A percentile compares a stretch with the other conserved stretches of the same genome.
Evolutionary conservation across 2,113 vertebrate genomes (phyloP).

Genomic region (Naja naja): DNA sequence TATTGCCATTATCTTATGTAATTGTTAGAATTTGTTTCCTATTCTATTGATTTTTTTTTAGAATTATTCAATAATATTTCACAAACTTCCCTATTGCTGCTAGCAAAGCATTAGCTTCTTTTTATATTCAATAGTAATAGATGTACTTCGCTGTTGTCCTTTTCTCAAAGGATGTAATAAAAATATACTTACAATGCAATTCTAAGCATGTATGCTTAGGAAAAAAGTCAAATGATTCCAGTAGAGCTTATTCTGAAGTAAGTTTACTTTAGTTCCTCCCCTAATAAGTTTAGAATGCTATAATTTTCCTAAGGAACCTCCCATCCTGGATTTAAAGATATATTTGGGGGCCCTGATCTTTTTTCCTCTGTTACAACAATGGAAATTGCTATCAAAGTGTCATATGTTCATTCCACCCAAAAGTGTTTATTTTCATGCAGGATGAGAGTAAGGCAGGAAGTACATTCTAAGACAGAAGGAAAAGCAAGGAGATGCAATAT

Average conservation of each 20-base stretch:
- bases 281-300: background rate
- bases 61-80: background rate
- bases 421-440: conserved; percentile 50
- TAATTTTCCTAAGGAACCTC: background rate
- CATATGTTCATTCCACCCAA: conserved; percentile 24
- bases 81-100: background rate
- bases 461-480: conserved; percentile 25
- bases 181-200: background rate
- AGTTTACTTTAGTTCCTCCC: background rate
- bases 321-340: background rate
- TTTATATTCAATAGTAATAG: background rate
- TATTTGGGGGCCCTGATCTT: background rate
- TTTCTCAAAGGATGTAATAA: background rate
- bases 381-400: conserved; percentile 4
- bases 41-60: background rate
- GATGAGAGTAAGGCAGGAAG: conserved; percentile 35
- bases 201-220: background rate
- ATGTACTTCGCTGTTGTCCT: background rate
- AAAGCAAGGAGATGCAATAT: conserved; percentile 39
- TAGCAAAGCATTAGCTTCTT: background rate
- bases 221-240: background rate
- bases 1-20: too few relatives aligned
- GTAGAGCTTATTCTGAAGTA: background rate
- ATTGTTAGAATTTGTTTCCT: background rate
- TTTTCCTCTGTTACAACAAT: background rate